Percentiles rank a stretch among this genome's conserved stretches.
Evolutionary conservation across 2,888 invertebrate genomes (phyloP).

Genomic region (Carcina quercana): DNA sequence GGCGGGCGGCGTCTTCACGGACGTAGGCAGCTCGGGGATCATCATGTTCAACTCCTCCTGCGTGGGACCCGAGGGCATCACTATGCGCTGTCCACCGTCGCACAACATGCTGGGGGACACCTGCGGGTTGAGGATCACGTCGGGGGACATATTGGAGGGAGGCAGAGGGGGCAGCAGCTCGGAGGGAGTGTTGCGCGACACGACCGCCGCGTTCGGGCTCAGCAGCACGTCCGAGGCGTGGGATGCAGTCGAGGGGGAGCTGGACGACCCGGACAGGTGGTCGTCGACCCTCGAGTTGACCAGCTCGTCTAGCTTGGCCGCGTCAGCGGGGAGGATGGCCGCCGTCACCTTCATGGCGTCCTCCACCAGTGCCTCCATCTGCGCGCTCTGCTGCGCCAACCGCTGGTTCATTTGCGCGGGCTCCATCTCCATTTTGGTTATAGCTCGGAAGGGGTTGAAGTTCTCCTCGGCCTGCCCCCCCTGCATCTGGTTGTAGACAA

Average conservation of each 20-base stretch:
- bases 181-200: slow-evolving; percentile 40
- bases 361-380: slow-evolving; percentile 64
- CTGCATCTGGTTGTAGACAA: slow-evolving; percentile 39
- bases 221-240: slow-evolving; percentile 54
- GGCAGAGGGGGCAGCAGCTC: slow-evolving; percentile 42
- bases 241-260: slow-evolving; percentile 41
- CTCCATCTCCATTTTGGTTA: slow-evolving; percentile 53
- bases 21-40: slow-evolving; percentile 48
- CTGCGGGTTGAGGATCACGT: slow-evolving; percentile 75
- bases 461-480: slow-evolving; percentile 27
- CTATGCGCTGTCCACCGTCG: slow-evolving; percentile 34
- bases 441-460: slow-evolving; percentile 55
- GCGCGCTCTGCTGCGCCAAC: slow-evolving; percentile 55
- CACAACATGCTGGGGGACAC: slow-evolving; percentile 76
- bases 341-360: slow-evolving; percentile 65
- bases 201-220: slow-evolving; percentile 43
- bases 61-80: slow-evolving; percentile 27
- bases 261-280: slow-evolving; percentile 45
- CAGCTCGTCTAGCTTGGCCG: slow-evolving; percentile 73
- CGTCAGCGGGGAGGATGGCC: slow-evolving; percentile 56
- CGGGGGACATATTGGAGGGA: slow-evolving; percentile 60
- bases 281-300: slow-evolving; percentile 65
- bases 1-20: slow-evolving; percentile 72
- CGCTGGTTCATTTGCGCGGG: slow-evolving; percentile 48
- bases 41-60: slow-evolving; percentile 56